These are phyloP conservation scores for Buceros bicornis DNA, from an alignment of 2,797 vertebrate species.

Conservation along the genomic window DNA sequence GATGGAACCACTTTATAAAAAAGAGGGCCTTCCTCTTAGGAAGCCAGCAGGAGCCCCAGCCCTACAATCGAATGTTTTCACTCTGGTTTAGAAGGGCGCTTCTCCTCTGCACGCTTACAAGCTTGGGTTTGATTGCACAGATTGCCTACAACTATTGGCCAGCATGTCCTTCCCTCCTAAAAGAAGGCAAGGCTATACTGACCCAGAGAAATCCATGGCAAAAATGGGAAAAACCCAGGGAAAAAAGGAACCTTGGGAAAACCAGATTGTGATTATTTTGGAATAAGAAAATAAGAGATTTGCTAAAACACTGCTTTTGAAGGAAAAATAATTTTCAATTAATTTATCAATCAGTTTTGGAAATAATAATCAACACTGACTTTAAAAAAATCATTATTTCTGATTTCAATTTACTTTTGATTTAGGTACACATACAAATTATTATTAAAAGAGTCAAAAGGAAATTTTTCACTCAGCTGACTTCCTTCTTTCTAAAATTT, in stretches of 20 bases:
- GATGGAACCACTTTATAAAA: conserved; percentile 31
- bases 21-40: conserved; percentile 23
- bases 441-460: neutral
- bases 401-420: neutral
- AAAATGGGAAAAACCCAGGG: neutral
- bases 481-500: neutral
- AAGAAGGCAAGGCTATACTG: neutral
- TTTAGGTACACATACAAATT: neutral
- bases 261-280: neutral
- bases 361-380: neutral
- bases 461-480: neutral
- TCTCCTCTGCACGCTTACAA: neutral
- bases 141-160: neutral
- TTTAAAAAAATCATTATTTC: neutral
- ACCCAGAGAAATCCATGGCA: neutral
- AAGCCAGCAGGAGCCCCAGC: conserved; percentile 24
- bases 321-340: neutral
- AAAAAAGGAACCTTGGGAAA: neutral
- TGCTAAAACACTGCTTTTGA: neutral
- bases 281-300: neutral
- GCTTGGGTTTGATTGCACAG: neutral
- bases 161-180: neutral
- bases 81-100: conserved; percentile 9
- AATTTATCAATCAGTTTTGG: neutral
- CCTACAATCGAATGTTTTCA: conserved; percentile 57